Percentiles rank a stretch among this genome's conserved stretches.
These are phyloP conservation scores for Musca domestica DNA, from an alignment of 1,140 invertebrate genomes.

Conservation along the genomic window DNA sequence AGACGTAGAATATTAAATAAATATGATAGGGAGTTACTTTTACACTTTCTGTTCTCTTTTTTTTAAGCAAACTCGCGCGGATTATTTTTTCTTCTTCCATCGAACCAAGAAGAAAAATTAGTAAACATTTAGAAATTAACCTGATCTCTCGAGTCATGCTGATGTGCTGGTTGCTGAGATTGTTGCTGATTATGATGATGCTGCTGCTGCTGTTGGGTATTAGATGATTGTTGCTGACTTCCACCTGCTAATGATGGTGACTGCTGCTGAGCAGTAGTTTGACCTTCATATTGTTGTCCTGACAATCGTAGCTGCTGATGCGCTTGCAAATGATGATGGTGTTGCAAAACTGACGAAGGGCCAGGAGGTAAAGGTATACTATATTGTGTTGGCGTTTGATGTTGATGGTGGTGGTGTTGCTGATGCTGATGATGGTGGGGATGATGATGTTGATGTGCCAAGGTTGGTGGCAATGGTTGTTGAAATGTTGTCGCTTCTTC, in stretches of 20 bases:
- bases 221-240: neutral
- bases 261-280: too few species aligned
- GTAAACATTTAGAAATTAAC: constrained; percentile 14
- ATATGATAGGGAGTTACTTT: neutral
- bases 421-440: neutral
- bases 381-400: neutral
- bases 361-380: too few species aligned
- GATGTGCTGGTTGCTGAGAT: neutral
- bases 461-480: neutral
- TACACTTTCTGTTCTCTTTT: constrained; percentile 4
- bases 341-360: neutral
- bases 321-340: constrained; percentile 13
- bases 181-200: neutral
- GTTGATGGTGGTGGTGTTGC: constrained; percentile 13
- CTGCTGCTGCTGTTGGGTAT: neutral
- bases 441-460: neutral
- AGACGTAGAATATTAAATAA: neutral
- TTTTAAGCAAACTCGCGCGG: neutral
- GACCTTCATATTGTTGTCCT: too few species aligned
- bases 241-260: neutral
- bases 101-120: neutral
- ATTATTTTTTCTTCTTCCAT: too few species aligned
- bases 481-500: constrained; percentile 7
- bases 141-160: constrained; percentile 18
- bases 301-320: neutral